These are phyloP conservation scores for Nestor notabilis DNA, from an alignment of 2,113 vertebrate genomes.

Conservation along the genomic window DNA sequence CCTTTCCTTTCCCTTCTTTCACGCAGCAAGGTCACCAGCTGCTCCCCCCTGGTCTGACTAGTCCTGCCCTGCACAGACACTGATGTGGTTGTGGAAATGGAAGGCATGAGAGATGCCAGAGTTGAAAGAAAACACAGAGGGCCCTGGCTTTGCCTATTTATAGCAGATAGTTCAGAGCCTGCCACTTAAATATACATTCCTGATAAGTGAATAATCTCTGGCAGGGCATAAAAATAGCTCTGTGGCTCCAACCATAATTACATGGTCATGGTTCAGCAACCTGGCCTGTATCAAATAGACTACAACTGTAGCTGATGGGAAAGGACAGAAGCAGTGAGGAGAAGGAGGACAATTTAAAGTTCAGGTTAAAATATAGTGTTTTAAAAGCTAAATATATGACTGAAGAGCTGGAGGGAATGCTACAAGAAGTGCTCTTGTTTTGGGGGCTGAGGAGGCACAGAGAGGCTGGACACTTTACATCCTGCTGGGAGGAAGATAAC, in stretches of 20 bases:
- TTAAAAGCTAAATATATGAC: conserved; percentile 7
- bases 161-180: conserved; percentile 66
- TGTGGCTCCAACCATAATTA: conserved; percentile 75
- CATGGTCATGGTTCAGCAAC: conserved; percentile 47
- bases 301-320: neutral
- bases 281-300: conserved; percentile 5
- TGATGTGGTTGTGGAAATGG: neutral
- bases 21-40: neutral
- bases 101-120: neutral
- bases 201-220: conserved; percentile 77
- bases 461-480: neutral
- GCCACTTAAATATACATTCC: conserved; percentile 76
- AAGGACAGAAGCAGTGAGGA: neutral
- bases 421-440: neutral
- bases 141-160: conserved; percentile 67
- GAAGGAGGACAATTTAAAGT: conserved; percentile 27
- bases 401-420: neutral
- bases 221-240: conserved; percentile 71
- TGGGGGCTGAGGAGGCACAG: neutral
- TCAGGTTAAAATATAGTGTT: conserved; percentile 45
- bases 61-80: neutral
- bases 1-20: neutral
- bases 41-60: neutral
- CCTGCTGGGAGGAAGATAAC: neutral
- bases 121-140: neutral